Evolutionary conservation across 2,113 vertebrate species (phyloP), one percentile per base, ranked within the genome.

Genomic region (Sylvia atricapilla): DNA sequence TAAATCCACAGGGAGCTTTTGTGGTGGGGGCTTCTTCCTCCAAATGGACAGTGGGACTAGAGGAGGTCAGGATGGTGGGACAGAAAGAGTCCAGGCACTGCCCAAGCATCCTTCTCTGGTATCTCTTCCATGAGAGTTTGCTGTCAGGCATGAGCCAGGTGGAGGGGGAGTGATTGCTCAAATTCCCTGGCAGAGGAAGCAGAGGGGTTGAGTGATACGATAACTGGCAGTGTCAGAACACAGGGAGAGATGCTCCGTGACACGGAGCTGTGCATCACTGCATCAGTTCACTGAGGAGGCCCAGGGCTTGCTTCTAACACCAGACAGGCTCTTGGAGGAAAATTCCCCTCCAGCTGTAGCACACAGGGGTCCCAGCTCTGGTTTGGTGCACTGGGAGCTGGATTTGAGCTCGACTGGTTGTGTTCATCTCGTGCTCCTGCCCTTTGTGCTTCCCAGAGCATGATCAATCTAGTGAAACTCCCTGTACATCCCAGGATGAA

Each of bases 321-420:
- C 85, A 70, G 83, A 18, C 47, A 28, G 52, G 47, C 63, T 94
- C 62, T 53, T 78, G 75, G 67, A 68, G 67, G 76, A 43, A 37
- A 50, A 28, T 13, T 75, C 66, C 17, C 30, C 70, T 86, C 58
- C 20, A n/a, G 47, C 75, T 88, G 44, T 19, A 58, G 62, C 17
- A 20, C 13, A 2, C 10, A 0, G 0, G 1, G 35, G 4, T 55
- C 9, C 24, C 47, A 31, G 15, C 43, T 78, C 46, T 11, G 9
- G 16, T 35, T 84, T 8, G 2, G 5, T 7, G 6, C 13, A 8
- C 12, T 3, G 1, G 55, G 27, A 78, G 59, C 60, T 81, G 64
- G 25, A 11, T 43, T 25, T 15, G 2, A 41, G 35, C 30, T 14
- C 7, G 1, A 2, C 13, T n/a, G 2, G 5, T 43, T 41, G 9